These are phyloP conservation scores for Chelonoidis abingdonii DNA, from an alignment of 2,113 vertebrate genomes.

Conservation along the genomic window DNA sequence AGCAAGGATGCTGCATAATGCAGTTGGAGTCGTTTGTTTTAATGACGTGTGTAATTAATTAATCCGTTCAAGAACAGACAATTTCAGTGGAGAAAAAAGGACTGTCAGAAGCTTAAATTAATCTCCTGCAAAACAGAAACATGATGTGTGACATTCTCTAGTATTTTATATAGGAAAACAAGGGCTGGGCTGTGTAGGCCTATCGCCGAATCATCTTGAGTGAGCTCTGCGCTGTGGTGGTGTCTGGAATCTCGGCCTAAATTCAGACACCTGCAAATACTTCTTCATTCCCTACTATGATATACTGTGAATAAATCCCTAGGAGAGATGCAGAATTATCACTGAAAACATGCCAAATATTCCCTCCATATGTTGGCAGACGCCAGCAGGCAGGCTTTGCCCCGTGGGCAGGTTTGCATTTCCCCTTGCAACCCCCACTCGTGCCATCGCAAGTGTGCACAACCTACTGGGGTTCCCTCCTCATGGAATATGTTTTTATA, in stretches of 20 bases:
- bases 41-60: neutral
- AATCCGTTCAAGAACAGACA: neutral
- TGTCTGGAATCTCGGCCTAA: neutral
- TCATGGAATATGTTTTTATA: neutral
- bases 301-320: neutral
- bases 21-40: neutral
- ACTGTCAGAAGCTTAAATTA: neutral
- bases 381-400: neutral
- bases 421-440: neutral
- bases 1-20: neutral
- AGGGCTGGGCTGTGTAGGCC: neutral
- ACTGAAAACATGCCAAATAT: neutral
- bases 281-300: neutral
- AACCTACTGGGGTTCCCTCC: neutral
- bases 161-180: neutral
- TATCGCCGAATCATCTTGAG: neutral
- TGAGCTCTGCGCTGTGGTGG: neutral
- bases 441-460: neutral
- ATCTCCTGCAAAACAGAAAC: fast-evolving
- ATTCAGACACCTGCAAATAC: neutral
- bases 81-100: neutral
- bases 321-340: too few relatives aligned
- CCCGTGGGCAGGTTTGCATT: too few relatives aligned
- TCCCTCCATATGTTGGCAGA: neutral
- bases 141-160: too few relatives aligned